Evolutionary conservation across 2,888 invertebrate species (phyloP).

Genomic region (Drosophila buzzatii): DNA sequence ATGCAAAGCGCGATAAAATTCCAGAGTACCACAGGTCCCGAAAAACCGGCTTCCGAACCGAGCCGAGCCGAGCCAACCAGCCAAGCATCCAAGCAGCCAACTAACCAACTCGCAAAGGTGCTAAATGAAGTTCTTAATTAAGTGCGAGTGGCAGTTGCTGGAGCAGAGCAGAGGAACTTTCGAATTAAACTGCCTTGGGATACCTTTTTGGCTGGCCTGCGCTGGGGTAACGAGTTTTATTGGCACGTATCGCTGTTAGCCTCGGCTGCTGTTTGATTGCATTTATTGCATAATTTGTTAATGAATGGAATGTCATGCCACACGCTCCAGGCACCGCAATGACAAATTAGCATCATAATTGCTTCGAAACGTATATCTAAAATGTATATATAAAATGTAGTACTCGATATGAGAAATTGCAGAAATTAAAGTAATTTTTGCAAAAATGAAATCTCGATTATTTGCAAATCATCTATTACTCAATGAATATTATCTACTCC

Average conservation of each 20-base stretch:
- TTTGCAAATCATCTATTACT: neutral
- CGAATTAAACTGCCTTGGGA: constrained; percentile 43
- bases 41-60: constrained; percentile 58
- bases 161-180: constrained; percentile 23
- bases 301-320: constrained; percentile 61
- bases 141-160: constrained; percentile 72
- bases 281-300: constrained; percentile 78
- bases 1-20: constrained; percentile 82
- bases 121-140: constrained; percentile 81
- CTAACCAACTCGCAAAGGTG: constrained; percentile 61
- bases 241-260: constrained; percentile 69
- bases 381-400: neutral
- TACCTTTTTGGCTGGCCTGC: constrained; percentile 6
- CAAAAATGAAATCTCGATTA: neutral
- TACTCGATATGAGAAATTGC: no score
- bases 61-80: neutral
- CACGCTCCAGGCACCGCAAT: constrained; percentile 60
- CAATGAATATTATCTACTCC: neutral
- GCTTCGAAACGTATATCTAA: neutral
- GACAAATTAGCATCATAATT: constrained; percentile 70
- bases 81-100: neutral
- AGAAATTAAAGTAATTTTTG: no score
- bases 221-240: constrained; percentile 59
- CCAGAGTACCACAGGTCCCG: constrained; percentile 46
- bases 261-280: constrained; percentile 60